Percentiles rank a stretch among this genome's conserved stretches.
Evolutionary conservation across 1,140 invertebrate genomes (phyloP).

Genomic region (Laodelphax striatellus): DNA sequence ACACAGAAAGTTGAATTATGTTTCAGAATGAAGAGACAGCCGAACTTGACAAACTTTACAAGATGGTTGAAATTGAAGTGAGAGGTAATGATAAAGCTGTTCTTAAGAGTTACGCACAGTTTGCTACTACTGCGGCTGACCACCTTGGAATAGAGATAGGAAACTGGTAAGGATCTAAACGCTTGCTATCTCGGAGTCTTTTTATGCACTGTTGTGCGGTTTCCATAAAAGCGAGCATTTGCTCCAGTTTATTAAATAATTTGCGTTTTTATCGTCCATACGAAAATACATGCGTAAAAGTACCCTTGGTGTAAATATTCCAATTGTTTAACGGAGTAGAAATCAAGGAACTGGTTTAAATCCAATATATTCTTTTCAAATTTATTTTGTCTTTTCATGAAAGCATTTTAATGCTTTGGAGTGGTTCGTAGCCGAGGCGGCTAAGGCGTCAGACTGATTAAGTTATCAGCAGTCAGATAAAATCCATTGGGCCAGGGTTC

Average conservation of each 20-base stretch:
- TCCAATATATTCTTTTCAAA: background rate
- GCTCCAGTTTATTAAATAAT: too few relatives aligned
- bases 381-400: background rate
- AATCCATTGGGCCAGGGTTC: too few relatives aligned
- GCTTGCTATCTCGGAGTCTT: too few relatives aligned
- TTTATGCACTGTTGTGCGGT: slow-evolving; percentile 4
- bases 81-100: slow-evolving; percentile 76
- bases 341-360: too few relatives aligned
- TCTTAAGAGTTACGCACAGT: slow-evolving; percentile 77
- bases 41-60: slow-evolving; percentile 64
- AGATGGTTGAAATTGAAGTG: slow-evolving; percentile 75
- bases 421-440: too few relatives aligned
- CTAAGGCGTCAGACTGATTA: too few relatives aligned
- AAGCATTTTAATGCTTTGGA: background rate
- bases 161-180: slow-evolving; percentile 45
- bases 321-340: too few relatives aligned
- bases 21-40: slow-evolving; percentile 6
- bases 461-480: too few relatives aligned
- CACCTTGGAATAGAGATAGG: slow-evolving; percentile 65
- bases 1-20: too few relatives aligned
- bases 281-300: background rate
- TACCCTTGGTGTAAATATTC: too few relatives aligned
- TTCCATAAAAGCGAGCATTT: background rate
- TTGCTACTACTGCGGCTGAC: slow-evolving; percentile 62
- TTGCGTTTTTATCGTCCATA: too few relatives aligned